phyloP scores from a whole-genome alignment of 37 sponge, comb jelly and placozoan genomes.

The Spongilla lacustris region DNA sequence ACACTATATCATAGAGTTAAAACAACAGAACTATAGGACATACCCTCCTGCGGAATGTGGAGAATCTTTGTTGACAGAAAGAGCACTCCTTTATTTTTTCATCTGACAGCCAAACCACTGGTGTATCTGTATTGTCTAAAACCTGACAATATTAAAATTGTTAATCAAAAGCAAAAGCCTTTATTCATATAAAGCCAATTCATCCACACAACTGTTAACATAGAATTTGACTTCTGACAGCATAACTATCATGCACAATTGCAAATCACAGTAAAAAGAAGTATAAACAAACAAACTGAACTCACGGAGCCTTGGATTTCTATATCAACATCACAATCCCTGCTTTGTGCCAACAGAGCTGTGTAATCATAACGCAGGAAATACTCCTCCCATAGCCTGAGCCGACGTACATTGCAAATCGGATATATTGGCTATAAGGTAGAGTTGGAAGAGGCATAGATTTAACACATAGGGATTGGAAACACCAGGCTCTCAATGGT shows the following conservation, averaged over 20 bases:
- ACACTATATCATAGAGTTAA: too few relatives aligned
- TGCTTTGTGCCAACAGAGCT: constrained; percentile 4
- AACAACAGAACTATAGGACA: too few relatives aligned
- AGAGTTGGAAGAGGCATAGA: background rate
- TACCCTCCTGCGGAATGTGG: constrained; percentile 51
- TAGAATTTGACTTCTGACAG: background rate
- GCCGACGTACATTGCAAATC: constrained; percentile 67
- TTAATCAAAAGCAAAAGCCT: background rate
- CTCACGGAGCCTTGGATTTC: background rate
- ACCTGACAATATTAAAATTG: constrained; percentile 25
- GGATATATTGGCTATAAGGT: constrained; percentile 45
- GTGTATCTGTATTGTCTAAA: constrained; percentile 9
- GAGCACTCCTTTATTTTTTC: constrained; percentile 71
- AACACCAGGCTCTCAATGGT: too few relatives aligned
- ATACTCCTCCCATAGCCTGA: constrained; percentile 94
- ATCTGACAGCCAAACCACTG: constrained; percentile 94
- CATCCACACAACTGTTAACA: too few relatives aligned
- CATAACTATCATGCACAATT: background rate
- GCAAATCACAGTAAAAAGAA: too few relatives aligned
- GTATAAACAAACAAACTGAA: background rate
- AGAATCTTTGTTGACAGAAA: constrained; percentile 81
- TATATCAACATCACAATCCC: constrained; percentile 3
- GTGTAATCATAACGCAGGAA: constrained; percentile 88
- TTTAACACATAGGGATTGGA: too few relatives aligned
- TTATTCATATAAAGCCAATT: too few relatives aligned